Conservation (phyloP, 2,113 vertebrate species). For the Rutilus rutilus region DNA sequence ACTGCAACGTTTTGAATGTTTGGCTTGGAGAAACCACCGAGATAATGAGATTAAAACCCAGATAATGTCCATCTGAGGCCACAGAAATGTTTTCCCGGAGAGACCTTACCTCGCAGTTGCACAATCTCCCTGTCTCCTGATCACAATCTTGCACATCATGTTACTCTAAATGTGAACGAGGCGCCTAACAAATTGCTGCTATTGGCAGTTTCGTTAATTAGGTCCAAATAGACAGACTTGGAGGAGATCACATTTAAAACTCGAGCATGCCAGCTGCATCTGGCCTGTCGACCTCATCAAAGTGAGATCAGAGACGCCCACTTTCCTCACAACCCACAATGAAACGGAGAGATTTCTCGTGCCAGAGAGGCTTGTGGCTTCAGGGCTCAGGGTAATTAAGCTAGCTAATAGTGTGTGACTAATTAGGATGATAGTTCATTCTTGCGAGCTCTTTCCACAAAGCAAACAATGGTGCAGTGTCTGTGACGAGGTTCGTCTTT, state of each 20-base stretch:
- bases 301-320: constrained; percentile 6
- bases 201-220: constrained; percentile 4
- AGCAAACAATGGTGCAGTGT: constrained; percentile 33
- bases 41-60: neutral
- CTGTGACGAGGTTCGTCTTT: neutral
- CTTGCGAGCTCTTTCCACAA: constrained; percentile 29
- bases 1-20: neutral
- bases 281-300: constrained; percentile 1
- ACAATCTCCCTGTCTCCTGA: neutral
- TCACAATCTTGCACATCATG: neutral
- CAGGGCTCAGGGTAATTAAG: constrained; percentile 52
- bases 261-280: neutral
- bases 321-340: neutral
- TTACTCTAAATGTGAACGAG: neutral
- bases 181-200: neutral
- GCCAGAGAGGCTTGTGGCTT: constrained; percentile 20
- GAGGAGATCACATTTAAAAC: neutral
- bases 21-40: neutral
- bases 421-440: constrained; percentile 53
- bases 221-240: neutral
- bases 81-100: neutral
- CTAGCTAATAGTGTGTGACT: constrained; percentile 55
- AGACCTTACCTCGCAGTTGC: neutral
- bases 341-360: neutral
- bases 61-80: neutral